Evolutionary conservation across 2,797 vertebrate species (phyloP).

Genomic region (Oreortyx pictus): DNA sequence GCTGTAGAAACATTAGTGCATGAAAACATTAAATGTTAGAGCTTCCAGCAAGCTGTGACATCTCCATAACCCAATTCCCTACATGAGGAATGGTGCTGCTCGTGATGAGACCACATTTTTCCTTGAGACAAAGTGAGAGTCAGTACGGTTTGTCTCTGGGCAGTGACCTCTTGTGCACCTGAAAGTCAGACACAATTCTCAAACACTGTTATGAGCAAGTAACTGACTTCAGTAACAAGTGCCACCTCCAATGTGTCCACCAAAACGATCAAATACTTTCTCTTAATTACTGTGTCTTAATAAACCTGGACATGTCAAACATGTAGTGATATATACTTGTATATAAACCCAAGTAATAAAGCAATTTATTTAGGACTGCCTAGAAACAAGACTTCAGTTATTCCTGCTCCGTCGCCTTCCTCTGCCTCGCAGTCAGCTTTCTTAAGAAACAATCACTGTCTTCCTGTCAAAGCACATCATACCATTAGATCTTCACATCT

Average conservation of each 20-base stretch:
- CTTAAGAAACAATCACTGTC: background rate
- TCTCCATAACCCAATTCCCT: background rate
- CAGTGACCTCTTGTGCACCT: background rate
- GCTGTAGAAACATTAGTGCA: background rate
- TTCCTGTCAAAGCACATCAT: background rate
- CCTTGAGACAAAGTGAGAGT: background rate
- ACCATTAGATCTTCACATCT: background rate
- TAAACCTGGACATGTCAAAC: background rate
- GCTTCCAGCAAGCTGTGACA: background rate
- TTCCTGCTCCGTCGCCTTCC: background rate
- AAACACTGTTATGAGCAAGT: background rate
- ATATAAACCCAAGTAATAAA: background rate
- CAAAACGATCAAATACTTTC: background rate
- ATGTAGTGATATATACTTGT: background rate
- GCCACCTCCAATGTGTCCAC: background rate
- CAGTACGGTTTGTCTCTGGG: background rate
- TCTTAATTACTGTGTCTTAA: background rate
- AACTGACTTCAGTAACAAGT: background rate
- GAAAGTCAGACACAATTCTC: background rate
- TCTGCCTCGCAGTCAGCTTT: background rate
- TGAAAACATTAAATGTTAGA: background rate
- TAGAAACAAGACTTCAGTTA: background rate
- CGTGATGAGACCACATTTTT: background rate
- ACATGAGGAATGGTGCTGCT: background rate
- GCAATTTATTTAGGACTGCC: background rate